Evolutionary conservation across 2,113 vertebrate genomes (phyloP).

Genomic region (Hystrix cristata): DNA sequence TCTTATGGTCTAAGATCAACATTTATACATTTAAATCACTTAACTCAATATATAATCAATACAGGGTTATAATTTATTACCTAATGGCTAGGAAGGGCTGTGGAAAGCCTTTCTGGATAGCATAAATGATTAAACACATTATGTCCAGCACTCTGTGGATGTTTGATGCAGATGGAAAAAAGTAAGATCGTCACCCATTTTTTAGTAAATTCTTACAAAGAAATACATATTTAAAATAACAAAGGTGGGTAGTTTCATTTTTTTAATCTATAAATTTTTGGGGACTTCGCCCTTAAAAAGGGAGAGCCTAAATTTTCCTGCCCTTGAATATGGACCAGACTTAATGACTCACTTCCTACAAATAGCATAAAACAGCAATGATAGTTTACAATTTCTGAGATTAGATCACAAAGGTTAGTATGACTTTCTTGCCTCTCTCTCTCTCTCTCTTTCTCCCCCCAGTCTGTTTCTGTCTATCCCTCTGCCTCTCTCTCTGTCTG

Average conservation of each 20-base stretch:
- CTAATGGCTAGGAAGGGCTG: not conserved
- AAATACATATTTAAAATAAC: not conserved
- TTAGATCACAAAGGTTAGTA: not conserved
- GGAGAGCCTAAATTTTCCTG: not conserved
- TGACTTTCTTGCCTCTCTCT: not conserved
- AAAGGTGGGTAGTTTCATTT: not conserved
- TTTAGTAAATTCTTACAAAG: slow-evolving; percentile 46
- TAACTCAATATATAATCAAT: not conserved
- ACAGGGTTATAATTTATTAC: not conserved
- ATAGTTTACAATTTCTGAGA: not conserved
- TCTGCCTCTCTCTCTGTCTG: not conserved
- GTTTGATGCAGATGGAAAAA: not conserved
- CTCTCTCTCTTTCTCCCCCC: no score
- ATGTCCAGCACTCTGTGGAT: not conserved
- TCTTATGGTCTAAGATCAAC: slow-evolving; percentile 21
- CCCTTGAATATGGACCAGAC: not conserved
- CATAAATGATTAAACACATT: not conserved
- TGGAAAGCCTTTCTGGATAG: not conserved
- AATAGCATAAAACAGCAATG: not conserved
- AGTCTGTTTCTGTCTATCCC: not conserved
- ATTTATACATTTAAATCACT: slow-evolving; percentile 50
- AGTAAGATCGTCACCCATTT: not conserved
- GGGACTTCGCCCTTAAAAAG: not conserved
- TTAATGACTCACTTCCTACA: not conserved
- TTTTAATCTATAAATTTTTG: not conserved